Conservation (phyloP, 2,888 invertebrate genomes). For the Masnerella sp. region DNA sequence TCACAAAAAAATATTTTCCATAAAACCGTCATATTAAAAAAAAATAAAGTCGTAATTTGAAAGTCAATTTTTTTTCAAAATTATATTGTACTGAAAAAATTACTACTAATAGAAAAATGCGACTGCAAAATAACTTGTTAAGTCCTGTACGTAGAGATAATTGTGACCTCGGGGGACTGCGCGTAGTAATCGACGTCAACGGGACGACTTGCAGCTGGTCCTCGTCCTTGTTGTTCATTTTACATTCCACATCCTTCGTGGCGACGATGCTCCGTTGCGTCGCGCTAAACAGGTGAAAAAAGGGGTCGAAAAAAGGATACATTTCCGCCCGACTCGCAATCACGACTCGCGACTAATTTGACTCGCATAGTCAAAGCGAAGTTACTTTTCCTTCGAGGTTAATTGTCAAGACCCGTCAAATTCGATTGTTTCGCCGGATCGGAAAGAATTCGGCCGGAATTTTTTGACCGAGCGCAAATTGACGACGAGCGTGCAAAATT, state of each 20-base stretch:
- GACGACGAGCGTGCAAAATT: too few species aligned
- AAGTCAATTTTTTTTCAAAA: too few species aligned
- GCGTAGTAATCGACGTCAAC: conserved; percentile 3
- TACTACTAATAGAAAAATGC: too few species aligned
- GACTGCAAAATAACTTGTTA: conserved; percentile 41
- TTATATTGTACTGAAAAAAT: too few species aligned
- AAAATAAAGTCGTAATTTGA: too few species aligned
- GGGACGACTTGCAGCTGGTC: conserved; percentile 16
- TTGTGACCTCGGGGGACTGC: conserved; percentile 20
- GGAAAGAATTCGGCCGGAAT: not conserved
- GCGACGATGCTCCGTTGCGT: not conserved
- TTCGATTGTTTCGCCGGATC: conserved; percentile 36
- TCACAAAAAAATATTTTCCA: too few species aligned
- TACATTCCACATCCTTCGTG: conserved; percentile 14
- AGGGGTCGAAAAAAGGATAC: conserved; percentile 28
- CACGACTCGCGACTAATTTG: too few species aligned
- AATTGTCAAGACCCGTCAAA: conserved; percentile 24
- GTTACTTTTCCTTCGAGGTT: conserved; percentile 17
- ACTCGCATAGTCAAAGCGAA: not conserved
- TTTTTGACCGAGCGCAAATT: not conserved
- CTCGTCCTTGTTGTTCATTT: conserved; percentile 24
- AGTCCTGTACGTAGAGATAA: conserved; percentile 30
- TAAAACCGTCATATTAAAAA: too few species aligned
- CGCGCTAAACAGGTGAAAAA: conserved; percentile 21
- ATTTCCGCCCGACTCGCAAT: conserved; percentile 25